phyloP scores from a whole-genome alignment of 2,888 invertebrate genomes.

The Alviniconcha strummeri region DNA sequence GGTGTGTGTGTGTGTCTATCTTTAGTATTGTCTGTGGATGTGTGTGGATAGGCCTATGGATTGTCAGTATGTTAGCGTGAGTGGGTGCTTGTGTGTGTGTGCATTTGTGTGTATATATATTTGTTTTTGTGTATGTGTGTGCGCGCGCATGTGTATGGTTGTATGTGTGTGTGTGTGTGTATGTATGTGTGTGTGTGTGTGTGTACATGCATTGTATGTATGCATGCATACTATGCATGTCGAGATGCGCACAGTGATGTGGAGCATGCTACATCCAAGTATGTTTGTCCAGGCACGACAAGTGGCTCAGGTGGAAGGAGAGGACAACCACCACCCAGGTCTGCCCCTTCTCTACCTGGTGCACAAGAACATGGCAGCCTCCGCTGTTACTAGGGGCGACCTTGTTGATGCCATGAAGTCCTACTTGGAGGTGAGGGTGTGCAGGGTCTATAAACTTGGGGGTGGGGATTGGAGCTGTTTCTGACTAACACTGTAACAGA shows the following conservation, averaged over 20 bases:
- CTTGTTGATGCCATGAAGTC: constrained; percentile 81
- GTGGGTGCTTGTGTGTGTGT: neutral
- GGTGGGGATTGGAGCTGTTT: no score
- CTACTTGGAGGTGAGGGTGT: constrained; percentile 78
- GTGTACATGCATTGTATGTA: neutral
- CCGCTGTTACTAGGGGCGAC: constrained; percentile 79
- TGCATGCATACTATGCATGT: neutral
- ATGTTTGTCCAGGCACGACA: neutral
- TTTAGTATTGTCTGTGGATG: neutral
- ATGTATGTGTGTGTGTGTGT: neutral
- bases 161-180: neutral
- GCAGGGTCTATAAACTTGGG: no score
- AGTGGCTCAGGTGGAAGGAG: constrained; percentile 47
- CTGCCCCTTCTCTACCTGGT: constrained; percentile 88
- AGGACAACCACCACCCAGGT: constrained; percentile 76
- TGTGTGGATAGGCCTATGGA: neutral
- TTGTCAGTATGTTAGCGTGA: neutral
- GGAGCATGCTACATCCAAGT: no score
- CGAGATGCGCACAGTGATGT: no score
- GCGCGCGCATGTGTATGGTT: neutral
- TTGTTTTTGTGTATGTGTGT: neutral
- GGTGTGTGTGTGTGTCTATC: constrained; percentile 47
- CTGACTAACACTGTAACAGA: no score
- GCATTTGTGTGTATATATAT: neutral
- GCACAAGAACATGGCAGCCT: constrained; percentile 84